Percentiles rank a stretch among this genome's conserved stretches.
phyloP scores from a whole-genome alignment of 2,113 vertebrate genomes.

The Columbina picui region DNA sequence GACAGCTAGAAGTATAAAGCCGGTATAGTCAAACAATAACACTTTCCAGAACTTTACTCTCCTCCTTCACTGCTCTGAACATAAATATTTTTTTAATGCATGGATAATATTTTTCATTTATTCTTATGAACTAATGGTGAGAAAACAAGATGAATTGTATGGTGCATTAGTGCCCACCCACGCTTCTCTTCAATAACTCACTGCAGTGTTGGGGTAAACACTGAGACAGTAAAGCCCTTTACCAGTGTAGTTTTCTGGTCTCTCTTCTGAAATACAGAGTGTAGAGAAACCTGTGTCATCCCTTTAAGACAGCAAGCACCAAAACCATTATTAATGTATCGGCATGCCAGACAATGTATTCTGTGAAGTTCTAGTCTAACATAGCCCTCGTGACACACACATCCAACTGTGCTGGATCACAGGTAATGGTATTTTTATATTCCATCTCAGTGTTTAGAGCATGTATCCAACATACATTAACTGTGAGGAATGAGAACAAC shows the following conservation, averaged over 20 bases:
- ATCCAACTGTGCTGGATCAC: neutral
- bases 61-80: neutral
- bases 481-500: neutral
- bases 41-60: neutral
- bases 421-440: neutral
- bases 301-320: neutral
- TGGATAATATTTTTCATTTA: neutral
- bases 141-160: neutral
- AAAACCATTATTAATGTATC: neutral
- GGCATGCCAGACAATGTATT: neutral
- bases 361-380: neutral
- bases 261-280: neutral
- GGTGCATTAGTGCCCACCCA: neutral
- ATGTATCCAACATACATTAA: neutral
- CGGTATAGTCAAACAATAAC: neutral
- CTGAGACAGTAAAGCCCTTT: neutral
- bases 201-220: neutral
- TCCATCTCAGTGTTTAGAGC: neutral
- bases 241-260: neutral
- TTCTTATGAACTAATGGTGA: neutral
- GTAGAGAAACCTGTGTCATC: neutral
- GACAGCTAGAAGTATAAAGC: neutral
- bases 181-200: rapidly evolving
- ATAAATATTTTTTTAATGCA: neutral
- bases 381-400: rapidly evolving